These are phyloP conservation scores for Drosophila pandora DNA, from an alignment of 1,140 invertebrate species.

Conservation along the genomic window DNA sequence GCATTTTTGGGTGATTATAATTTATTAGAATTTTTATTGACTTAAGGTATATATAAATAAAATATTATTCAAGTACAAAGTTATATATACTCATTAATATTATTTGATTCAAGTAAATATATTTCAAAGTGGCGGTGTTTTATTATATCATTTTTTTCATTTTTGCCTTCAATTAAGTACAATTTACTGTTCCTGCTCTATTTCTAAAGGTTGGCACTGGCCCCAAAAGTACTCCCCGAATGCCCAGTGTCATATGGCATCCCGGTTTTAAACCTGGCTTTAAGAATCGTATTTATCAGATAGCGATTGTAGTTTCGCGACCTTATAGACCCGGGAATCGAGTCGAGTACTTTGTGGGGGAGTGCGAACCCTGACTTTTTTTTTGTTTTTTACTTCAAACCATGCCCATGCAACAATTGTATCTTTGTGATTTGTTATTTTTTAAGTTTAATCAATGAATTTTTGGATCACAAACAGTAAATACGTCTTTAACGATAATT, in stretches of 20 bases:
- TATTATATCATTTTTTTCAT: constrained; percentile 42
- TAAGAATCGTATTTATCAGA: constrained; percentile 3
- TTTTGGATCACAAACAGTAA: constrained; percentile 78
- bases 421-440: constrained; percentile 21
- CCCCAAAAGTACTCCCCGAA: constrained; percentile 20
- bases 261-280: constrained; percentile 30
- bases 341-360: constrained; percentile 15
- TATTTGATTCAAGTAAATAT: constrained; percentile 82
- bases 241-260: constrained; percentile 10
- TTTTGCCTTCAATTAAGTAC: constrained; percentile 56
- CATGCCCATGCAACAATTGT: constrained; percentile 64
- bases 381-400: constrained; percentile 27
- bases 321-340: constrained; percentile 20
- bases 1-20: constrained; percentile 77
- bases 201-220: constrained; percentile 41
- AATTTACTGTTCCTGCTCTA: constrained; percentile 73
- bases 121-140: constrained; percentile 74
- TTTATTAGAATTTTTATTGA: constrained; percentile 83
- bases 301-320: not conserved
- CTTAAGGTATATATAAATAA: constrained; percentile 83
- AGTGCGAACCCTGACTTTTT: constrained; percentile 39
- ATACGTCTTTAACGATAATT: constrained; percentile 75
- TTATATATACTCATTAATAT: constrained; percentile 83
- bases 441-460: constrained; percentile 55
- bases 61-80: constrained; percentile 83